phyloP scores from a whole-genome alignment of 2,113 vertebrate species.

The Tupaia tana region DNA sequence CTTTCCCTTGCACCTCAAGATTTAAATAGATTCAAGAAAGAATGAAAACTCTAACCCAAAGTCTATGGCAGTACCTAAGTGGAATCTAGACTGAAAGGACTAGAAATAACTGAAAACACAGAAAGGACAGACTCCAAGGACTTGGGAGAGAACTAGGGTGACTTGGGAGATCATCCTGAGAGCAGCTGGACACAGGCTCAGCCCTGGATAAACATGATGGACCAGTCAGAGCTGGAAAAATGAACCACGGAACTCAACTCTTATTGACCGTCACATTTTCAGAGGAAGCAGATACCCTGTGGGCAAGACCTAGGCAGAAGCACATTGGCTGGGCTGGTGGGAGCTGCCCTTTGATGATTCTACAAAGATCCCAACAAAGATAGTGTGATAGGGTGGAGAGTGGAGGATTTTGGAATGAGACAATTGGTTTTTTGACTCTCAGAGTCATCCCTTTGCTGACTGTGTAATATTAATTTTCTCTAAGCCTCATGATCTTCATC shows the following conservation, averaged over 20 bases:
- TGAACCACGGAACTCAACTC: background rate
- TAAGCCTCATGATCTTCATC: background rate
- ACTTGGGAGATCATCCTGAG: background rate
- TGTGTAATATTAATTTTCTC: background rate
- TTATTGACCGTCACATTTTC: background rate
- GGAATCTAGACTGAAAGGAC: background rate
- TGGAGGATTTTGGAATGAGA: background rate
- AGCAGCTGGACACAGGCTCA: background rate
- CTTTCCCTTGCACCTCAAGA: background rate
- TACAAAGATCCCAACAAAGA: background rate
- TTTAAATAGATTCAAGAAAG: background rate
- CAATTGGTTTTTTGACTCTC: background rate
- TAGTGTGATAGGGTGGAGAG: background rate
- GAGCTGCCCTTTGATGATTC: accelerated
- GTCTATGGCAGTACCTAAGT: background rate
- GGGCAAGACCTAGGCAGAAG: background rate
- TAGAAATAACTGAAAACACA: background rate
- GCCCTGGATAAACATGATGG: background rate
- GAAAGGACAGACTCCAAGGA: background rate
- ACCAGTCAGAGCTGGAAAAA: background rate
- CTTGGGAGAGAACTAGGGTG: background rate
- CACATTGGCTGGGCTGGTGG: background rate
- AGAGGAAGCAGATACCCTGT: background rate
- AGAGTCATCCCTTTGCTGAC: background rate
- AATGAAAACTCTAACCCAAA: background rate